These are phyloP conservation scores for Lophotriccus pileatus DNA, from an alignment of 2,797 vertebrate genomes.

Conservation along the genomic window DNA sequence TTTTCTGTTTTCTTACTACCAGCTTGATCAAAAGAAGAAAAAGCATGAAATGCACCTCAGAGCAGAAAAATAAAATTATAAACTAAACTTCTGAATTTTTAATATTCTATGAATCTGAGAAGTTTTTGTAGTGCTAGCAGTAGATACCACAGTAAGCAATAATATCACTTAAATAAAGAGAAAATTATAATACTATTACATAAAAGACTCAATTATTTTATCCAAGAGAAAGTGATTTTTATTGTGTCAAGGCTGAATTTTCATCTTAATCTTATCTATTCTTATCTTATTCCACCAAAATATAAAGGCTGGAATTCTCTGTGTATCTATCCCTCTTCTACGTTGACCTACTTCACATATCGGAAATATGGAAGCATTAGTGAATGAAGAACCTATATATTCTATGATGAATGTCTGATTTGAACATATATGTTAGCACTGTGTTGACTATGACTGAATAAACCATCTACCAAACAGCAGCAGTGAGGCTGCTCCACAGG, in stretches of 20 bases:
- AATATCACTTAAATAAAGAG: neutral
- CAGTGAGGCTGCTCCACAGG: neutral
- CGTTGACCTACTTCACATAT: neutral
- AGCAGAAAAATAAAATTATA: neutral
- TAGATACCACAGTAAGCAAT: neutral
- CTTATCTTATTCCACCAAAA: neutral
- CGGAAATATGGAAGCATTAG: neutral
- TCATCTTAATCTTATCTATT: neutral
- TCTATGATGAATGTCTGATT: neutral
- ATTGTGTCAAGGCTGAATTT: neutral
- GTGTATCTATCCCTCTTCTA: neutral
- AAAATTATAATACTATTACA: neutral
- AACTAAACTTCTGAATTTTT: neutral
- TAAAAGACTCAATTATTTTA: neutral
- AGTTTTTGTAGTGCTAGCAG: neutral
- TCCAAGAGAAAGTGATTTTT: neutral
- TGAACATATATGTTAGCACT: fast-evolving
- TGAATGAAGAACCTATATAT: neutral
- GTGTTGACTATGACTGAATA: neutral
- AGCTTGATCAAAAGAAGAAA: neutral
- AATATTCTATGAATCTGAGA: neutral
- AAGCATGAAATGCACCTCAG: neutral
- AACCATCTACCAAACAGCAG: neutral
- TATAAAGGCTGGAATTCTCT: neutral
- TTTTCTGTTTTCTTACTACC: neutral